These are phyloP conservation scores for Eutolmus rufibarbis DNA, from an alignment of 2,888 invertebrate genomes.

Conservation along the genomic window DNA sequence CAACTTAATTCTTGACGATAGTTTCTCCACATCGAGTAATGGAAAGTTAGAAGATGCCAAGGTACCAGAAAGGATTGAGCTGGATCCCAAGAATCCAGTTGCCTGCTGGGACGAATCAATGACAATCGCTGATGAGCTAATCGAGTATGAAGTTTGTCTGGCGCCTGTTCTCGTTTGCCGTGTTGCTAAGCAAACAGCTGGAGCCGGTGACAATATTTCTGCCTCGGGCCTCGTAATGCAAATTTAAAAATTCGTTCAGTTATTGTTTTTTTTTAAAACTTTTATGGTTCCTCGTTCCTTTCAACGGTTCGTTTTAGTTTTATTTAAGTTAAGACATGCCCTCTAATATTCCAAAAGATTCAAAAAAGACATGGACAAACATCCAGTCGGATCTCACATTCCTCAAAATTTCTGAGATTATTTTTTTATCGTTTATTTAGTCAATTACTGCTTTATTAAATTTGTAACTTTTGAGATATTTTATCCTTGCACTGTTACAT, in stretches of 20 bases:
- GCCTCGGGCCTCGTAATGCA: conserved; percentile 84
- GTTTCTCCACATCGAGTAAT: conserved; percentile 76
- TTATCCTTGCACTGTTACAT: conserved; percentile 25
- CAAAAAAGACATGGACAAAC: neutral
- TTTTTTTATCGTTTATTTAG: neutral
- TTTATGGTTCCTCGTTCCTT: conserved; percentile 7
- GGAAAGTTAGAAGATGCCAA: conserved; percentile 53
- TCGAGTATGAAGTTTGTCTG: conserved; percentile 72
- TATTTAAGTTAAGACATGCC: neutral
- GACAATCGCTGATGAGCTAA: conserved; percentile 49
- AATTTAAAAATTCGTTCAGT: conserved; percentile 55
- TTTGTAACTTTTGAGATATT: conserved; percentile 1
- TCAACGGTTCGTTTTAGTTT: neutral
- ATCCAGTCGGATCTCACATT: neutral
- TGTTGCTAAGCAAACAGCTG: conserved; percentile 80
- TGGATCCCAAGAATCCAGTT: conserved; percentile 76
- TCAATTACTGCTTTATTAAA: conserved; percentile 1
- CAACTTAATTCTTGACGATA: conserved; percentile 78
- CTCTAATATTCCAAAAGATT: neutral
- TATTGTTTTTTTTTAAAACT: neutral
- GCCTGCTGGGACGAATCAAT: conserved; percentile 81
- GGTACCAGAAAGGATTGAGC: conserved; percentile 67
- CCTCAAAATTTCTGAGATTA: conserved; percentile 4
- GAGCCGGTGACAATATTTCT: conserved; percentile 88
- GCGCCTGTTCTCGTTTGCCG: conserved; percentile 87